Evolutionary conservation across 1,140 invertebrate genomes (phyloP), one percentile per base, ranked within the genome.

Genomic region (Sogatella furcifera): DNA sequence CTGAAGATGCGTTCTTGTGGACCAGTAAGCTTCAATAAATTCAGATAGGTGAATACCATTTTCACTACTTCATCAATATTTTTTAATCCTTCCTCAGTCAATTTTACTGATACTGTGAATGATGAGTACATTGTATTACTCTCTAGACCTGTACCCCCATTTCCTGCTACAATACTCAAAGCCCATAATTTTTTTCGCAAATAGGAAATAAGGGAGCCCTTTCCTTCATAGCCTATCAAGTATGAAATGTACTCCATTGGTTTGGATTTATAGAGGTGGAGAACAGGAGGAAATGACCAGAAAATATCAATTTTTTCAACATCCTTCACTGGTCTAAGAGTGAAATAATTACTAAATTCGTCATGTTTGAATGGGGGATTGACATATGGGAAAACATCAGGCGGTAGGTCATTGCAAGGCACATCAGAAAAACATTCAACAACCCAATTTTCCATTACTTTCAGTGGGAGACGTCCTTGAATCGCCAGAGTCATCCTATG

Each of bases 401-500:
- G 68, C 13, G 77, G 77, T 49, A 84, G 69, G 24, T 75, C 68
- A 69, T 89, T 89, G 54, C 73, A 80, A 0, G 83, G 81, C 49
- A 89, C 78, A 62, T 78, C 77, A 52, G 75, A 77, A 77, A 88
- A 85, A 69, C 77, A 81, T 28, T 78, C 70, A 10, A 79, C 67
- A 0, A 89, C 84, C 69, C 81, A 83, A 8, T 79, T 71, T 71
- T 91, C 84, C 49, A 97, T 68, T 0, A 79, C 80, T 60, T 90
- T 82, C 5, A 95, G 74, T 11, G 86, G 79, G 68, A 95, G 77
- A 69, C 88, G 82, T 4, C 89, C 89, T 80, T 89, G 73, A 44
- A 97, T 78, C 62, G 88, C 84, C 4, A 96, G 69, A 42, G 84
- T 91, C 91, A 97, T 96, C 60, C 91, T 77, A 69, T 95, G 86